Evolutionary conservation across 2,888 invertebrate genomes (phyloP).

Genomic region (Pachycephus smyrnensis): DNA sequence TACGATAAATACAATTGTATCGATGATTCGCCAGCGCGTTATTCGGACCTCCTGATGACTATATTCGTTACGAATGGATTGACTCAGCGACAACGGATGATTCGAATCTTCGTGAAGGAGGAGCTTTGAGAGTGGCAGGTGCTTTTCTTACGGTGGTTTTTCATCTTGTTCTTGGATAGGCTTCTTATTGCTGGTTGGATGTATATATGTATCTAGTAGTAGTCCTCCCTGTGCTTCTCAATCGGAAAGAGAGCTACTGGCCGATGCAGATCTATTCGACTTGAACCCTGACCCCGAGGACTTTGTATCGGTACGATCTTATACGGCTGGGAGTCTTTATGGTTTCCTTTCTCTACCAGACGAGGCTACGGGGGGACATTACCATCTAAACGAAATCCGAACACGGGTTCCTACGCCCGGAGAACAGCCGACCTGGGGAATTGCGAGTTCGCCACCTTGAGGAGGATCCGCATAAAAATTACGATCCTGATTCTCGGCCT

Average conservation of each 20-base stretch:
- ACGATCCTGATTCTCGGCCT: background rate
- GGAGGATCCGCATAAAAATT: constrained; percentile 1
- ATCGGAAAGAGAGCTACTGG: background rate
- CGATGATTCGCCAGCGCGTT: too few relatives aligned
- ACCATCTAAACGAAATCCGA: constrained; percentile 23
- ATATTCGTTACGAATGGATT: too few relatives aligned
- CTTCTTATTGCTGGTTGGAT: too few relatives aligned
- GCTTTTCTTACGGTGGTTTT: too few relatives aligned
- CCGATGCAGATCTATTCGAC: background rate
- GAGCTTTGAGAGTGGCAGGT: too few relatives aligned
- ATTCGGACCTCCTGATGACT: too few relatives aligned
- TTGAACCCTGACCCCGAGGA: constrained; percentile 11
- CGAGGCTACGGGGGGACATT: constrained; percentile 12
- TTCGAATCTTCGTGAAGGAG: too few relatives aligned
- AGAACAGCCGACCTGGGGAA: background rate
- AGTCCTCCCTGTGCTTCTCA: background rate
- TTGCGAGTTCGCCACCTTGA: background rate
- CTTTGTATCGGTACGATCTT: constrained; percentile 22
- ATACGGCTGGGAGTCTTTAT: constrained; percentile 20
- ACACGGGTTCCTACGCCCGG: background rate
- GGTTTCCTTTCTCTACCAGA: constrained; percentile 20
- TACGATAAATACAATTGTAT: too few relatives aligned
- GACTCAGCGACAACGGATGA: too few relatives aligned
- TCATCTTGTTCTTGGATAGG: too few relatives aligned
- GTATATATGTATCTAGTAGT: too few relatives aligned